Evolutionary conservation across 1,140 invertebrate species (phyloP), one percentile per base, ranked within the genome.

Genomic region (Acyrthosiphon pisum): DNA sequence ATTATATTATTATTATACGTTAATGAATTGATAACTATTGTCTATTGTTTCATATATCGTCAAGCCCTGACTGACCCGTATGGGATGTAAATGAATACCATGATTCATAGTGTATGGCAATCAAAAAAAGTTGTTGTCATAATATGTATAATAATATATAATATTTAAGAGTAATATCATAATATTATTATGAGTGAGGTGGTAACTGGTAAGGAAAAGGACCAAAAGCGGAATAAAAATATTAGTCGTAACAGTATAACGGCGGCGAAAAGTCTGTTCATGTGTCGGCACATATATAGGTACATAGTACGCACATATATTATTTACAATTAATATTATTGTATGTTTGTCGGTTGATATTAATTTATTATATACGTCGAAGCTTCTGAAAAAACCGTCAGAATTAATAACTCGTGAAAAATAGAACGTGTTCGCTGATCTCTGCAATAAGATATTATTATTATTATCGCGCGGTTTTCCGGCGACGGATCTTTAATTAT

Each of bases 361-460:
- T 87, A 48, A 87, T 87, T 37, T 50, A 48, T 86, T 30, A 35
- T 18, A 22, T 20, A 48, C 44, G 86, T 48, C 41, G 18, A 87
- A 11, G 44, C 30, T 87, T 50, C 26, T 48, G 86, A n/a, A n/a
- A n/a, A n/a, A 35, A 30, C 46, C 46, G 86, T 35, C 26, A 46
- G 46, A 87, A 48, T 50, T 87, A 87, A 87, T 35, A 87, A 87
- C 44, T 87, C 30, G 46, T 50, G 86, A 87, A 87, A 87, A 48
- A 48, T 48, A n/a, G 30, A 87, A 87, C 86, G 86, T 48, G 30
- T 50, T 87, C 44, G 46, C 46, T 48, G 86, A 48, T 30, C 86
- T 87, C 44, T n/a, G 44, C 41, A 41, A 41, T 20, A 48, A n/a
- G n/a, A 87, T 83, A 83, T 37, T 23, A 76, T 76, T 68, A n/a